Evolutionary conservation across 2,888 invertebrate species (phyloP).

Genomic region (Lampropteryx suffumata): DNA sequence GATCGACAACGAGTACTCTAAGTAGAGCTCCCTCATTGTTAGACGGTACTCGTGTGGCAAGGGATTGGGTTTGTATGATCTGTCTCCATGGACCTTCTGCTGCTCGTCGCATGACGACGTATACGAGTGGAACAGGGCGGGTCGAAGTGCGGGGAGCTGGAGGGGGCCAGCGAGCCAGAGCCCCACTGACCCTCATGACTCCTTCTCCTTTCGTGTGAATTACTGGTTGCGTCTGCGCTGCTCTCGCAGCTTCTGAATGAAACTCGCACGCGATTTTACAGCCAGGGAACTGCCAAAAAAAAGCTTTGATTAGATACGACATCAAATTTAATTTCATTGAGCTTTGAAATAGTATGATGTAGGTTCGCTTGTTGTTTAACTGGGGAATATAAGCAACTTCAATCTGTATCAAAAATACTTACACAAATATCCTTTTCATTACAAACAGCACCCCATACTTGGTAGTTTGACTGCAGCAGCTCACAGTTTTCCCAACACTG

Average conservation of each 20-base stretch:
- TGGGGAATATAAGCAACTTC: too few relatives aligned
- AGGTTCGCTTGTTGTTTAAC: too few relatives aligned
- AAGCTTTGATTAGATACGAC: too few relatives aligned
- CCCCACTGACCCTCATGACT: slow-evolving; percentile 84
- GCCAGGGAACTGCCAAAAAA: slow-evolving; percentile 85
- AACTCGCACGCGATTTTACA: slow-evolving; percentile 88
- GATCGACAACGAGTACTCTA: slow-evolving; percentile 87
- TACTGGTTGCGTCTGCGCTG: slow-evolving; percentile 86
- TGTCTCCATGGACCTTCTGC: slow-evolving; percentile 85
- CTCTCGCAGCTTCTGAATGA: slow-evolving; percentile 84
- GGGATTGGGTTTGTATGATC: slow-evolving; percentile 85
- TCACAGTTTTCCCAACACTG: slow-evolving; percentile 91
- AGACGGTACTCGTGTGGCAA: slow-evolving; percentile 85
- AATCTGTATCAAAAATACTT: slow-evolving; percentile 63
- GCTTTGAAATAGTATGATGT: too few relatives aligned
- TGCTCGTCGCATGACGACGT: slow-evolving; percentile 87
- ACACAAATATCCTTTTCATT: slow-evolving; percentile 88
- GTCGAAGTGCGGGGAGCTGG: slow-evolving; percentile 82
- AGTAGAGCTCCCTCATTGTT: slow-evolving; percentile 85
- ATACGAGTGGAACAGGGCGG: slow-evolving; percentile 84
- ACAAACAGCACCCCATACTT: slow-evolving; percentile 88
- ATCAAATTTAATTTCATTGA: too few relatives aligned
- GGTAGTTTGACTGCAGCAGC: slow-evolving; percentile 87
- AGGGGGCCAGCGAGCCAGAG: slow-evolving; percentile 85
- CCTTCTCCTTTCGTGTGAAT: slow-evolving; percentile 88